These are phyloP conservation scores for Rousettus leschenaultii DNA, from an alignment of 2,113 vertebrate genomes.

Conservation along the genomic window DNA sequence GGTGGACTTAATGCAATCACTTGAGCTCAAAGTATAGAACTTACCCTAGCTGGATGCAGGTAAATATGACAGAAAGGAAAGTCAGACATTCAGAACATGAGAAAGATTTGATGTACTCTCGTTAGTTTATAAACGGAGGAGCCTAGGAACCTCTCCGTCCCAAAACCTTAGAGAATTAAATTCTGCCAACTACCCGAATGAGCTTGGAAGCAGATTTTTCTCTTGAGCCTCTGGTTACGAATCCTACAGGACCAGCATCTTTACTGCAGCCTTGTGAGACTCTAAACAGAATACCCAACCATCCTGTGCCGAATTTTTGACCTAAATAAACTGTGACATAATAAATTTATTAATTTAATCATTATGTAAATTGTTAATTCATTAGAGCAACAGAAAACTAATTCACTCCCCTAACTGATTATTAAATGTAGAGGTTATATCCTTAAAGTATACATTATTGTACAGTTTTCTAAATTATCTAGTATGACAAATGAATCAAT, in stretches of 20 bases:
- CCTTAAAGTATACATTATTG: neutral
- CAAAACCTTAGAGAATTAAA: neutral
- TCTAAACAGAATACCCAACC: neutral
- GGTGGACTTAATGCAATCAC: neutral
- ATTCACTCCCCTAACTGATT: neutral
- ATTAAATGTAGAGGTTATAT: neutral
- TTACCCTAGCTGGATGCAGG: neutral
- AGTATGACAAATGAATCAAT: neutral
- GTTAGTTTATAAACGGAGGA: neutral
- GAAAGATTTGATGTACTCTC: neutral
- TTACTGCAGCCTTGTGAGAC: neutral
- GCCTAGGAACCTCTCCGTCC: neutral
- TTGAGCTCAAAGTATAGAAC: neutral
- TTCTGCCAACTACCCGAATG: neutral
- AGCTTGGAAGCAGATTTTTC: neutral
- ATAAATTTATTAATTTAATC: neutral
- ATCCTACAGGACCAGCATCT: neutral
- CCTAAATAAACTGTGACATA: neutral
- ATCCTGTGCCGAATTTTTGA: neutral
- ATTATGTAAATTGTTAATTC: neutral
- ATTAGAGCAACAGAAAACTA: neutral
- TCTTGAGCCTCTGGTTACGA: neutral
- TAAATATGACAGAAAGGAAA: neutral
- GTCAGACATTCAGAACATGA: neutral
- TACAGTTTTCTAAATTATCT: neutral